These are phyloP conservation scores for Baronia brevicornis DNA, from an alignment of 2,888 invertebrate species.

Conservation along the genomic window DNA sequence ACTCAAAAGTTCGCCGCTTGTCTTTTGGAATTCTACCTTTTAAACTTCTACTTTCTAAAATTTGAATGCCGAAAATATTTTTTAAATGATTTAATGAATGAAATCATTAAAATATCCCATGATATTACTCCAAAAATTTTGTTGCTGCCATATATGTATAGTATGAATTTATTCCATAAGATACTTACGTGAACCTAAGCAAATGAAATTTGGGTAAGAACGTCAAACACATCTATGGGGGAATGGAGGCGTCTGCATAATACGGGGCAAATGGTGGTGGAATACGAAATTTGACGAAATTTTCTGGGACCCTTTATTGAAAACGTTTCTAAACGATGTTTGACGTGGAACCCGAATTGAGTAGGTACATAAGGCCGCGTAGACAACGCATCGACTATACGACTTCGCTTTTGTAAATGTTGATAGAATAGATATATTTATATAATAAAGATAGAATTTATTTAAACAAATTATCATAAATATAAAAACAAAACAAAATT, in stretches of 20 bases:
- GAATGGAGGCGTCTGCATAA: slow-evolving; percentile 24
- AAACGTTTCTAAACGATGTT: slow-evolving; percentile 25
- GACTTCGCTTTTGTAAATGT: too few species aligned
- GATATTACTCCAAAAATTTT: slow-evolving; percentile 30
- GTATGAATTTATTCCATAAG: slow-evolving; percentile 55
- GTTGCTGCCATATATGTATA: slow-evolving; percentile 35
- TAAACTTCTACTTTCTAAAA: slow-evolving; percentile 40
- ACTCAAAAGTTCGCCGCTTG: too few species aligned
- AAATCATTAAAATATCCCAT: slow-evolving; percentile 24
- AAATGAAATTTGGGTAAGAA: slow-evolving; percentile 41
- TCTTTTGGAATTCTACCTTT: too few species aligned
- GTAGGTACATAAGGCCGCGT: slow-evolving; percentile 26
- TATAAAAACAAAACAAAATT: too few species aligned
- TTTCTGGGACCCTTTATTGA: slow-evolving; percentile 30
- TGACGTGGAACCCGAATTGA: slow-evolving; percentile 26
- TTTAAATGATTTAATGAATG: slow-evolving; percentile 1
- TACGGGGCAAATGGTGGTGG: slow-evolving; percentile 28
- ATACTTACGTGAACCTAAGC: slow-evolving; percentile 44
- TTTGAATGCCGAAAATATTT: too few species aligned
- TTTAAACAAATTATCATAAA: too few species aligned
- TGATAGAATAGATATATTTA: too few species aligned
- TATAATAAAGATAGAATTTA: too few species aligned
- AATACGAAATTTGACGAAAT: slow-evolving; percentile 32
- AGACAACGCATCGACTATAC: slow-evolving; percentile 25
- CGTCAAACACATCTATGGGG: slow-evolving; percentile 23